These are phyloP conservation scores for Philypnodon macrostomus DNA, from an alignment of 2,797 vertebrate genomes.

Conservation along the genomic window DNA sequence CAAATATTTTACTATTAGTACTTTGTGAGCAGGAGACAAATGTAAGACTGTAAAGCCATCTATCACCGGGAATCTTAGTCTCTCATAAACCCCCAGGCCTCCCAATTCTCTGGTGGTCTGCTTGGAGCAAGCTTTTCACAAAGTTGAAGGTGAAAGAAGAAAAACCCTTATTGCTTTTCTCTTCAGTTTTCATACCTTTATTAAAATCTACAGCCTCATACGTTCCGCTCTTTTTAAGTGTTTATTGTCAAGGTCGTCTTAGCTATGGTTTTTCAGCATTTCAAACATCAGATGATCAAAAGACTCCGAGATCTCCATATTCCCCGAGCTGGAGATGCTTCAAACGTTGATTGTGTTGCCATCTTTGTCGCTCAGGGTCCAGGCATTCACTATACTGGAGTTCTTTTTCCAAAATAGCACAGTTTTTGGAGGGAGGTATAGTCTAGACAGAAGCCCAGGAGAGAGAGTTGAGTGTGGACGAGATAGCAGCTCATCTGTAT, in stretches of 20 bases:
- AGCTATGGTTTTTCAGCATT: constrained; percentile 16
- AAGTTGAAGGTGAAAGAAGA: constrained; percentile 10
- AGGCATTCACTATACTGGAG: neutral
- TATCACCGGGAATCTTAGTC: neutral
- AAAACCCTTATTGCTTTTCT: constrained; percentile 2
- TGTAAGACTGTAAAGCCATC: neutral
- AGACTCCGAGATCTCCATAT: constrained; percentile 24
- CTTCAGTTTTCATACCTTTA: constrained; percentile 1
- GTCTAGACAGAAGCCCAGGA: constrained; percentile 3
- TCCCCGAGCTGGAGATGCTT: constrained; percentile 4
- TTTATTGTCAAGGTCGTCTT: constrained; percentile 25
- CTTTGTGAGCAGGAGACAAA: constrained; percentile 9
- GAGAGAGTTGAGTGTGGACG: neutral
- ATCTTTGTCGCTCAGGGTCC: constrained; percentile 3
- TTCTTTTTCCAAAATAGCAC: constrained; percentile 8
- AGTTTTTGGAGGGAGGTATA: neutral
- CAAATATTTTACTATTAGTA: constrained; percentile 20
- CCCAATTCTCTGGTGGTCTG: neutral
- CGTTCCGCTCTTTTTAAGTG: constrained; percentile 17
- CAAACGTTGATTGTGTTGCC: constrained; percentile 5
- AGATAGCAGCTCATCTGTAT: neutral
- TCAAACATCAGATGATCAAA: constrained; percentile 40
- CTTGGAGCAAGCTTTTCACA: constrained; percentile 11
- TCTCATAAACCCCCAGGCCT: constrained; percentile 10
- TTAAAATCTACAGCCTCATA: constrained; percentile 28